phyloP scores from a whole-genome alignment of 53 echinoderm and acorn worm species.

The Hippasteria phrygiana region DNA sequence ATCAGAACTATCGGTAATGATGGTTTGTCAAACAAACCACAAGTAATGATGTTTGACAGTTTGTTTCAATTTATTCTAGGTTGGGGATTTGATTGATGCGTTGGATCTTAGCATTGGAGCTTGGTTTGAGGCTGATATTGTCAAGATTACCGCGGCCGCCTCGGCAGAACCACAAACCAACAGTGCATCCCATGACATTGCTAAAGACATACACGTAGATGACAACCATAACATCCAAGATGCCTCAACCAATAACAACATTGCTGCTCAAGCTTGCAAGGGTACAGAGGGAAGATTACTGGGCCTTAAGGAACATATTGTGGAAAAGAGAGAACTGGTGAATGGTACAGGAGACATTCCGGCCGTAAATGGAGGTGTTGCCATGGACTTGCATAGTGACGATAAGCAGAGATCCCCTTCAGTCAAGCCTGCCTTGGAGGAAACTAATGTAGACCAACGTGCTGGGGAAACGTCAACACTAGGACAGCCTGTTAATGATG shows the following conservation, averaged over 20 bases:
- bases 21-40: no score
- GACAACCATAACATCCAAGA: slow-evolving; percentile 38
- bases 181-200: slow-evolving; percentile 1
- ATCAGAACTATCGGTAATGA: no score
- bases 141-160: slow-evolving; percentile 68
- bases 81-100: slow-evolving; percentile 95
- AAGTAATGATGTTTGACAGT: no score
- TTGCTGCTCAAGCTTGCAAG: slow-evolving; percentile 25
- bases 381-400: slow-evolving; percentile 20
- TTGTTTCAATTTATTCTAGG: slow-evolving; percentile 52
- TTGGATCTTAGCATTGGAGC: slow-evolving; percentile 97
- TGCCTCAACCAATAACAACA: not conserved
- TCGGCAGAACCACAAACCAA: not conserved
- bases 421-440: not conserved
- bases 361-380: no score
- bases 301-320: not conserved
- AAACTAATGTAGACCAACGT: slow-evolving; percentile 3
- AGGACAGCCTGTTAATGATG: slow-evolving; percentile 3
- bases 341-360: not conserved
- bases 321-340: not conserved
- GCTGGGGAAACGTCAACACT: not conserved
- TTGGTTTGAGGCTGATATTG: slow-evolving; percentile 97
- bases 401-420: not conserved
- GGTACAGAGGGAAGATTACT: slow-evolving; percentile 34
- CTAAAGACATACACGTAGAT: slow-evolving; percentile 44